Base-by-base conservation (phyloP, 2,888 invertebrate genomes). In the Eupithecia inturbata region DNA sequence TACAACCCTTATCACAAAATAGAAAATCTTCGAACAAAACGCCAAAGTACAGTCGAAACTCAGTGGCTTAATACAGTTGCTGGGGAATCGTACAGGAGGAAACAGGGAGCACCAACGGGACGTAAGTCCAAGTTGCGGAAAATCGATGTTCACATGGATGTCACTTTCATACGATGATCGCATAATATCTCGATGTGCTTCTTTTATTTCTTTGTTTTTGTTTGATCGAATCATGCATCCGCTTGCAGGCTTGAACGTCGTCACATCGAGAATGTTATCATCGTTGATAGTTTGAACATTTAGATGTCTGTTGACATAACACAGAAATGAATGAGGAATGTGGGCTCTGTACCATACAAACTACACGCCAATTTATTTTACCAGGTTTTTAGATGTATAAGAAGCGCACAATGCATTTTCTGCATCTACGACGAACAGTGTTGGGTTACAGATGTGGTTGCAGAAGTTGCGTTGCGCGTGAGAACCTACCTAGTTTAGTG, bases 71-170 rank as follows among this genome's bases (percentile, higher is more conserved):
- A 87, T 84, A 82, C 85, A 79, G 81, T 84, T 76, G 83, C 89
- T 81, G 93, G 89, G 81, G 95, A 95, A 87, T 91, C 92, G 80
- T 96, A 96, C 92, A 94, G 96, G 83, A 95, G 96, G 87, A 96
- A 96, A 91, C 96, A 96, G 88, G 95, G 95, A 89, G 66, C 66
- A 36, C 94, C 95, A 82, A 93, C 95, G 84, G 96, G 96, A 90
- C 95, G 96, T 96, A 96, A 96, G 96, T 96, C 91, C 87, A 81
- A 78, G 86, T 83, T 87, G 88, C 68, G 76, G 68, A 82, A 87
- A 74, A 78, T 81, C 72, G 71, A 80, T 82, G 79, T 84, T 83
- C 81, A 82, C 80, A 76, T 78, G 78, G 78, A 81, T 82, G 79
- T 86, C 84, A 86, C 86, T 84, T 85, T 86, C 84, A 87, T 89